Base-by-base conservation (phyloP, 2,113 vertebrate genomes). In the Microtus oregoni region DNA sequence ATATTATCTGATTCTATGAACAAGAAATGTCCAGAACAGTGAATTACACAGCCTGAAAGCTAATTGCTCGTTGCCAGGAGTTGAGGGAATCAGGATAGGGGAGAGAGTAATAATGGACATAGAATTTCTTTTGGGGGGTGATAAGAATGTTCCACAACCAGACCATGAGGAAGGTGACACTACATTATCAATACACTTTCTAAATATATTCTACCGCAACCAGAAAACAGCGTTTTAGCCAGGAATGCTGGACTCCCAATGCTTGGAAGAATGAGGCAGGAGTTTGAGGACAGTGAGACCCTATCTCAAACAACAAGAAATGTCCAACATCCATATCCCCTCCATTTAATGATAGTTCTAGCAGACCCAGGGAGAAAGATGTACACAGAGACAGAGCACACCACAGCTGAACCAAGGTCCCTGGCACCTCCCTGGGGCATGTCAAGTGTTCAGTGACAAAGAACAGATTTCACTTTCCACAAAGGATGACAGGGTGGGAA, bases 401-500 rank as follows among this genome's bases (percentile, higher is more conserved):
- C 68, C 7, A 87, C 47, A 61, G 58, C 28, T 4, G 5, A 55
- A 10, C 78, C 28, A 17, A 83, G 73, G 68, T 70, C 47, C 41
- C 28, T 0, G 7, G 78, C 32, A 65, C 47, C 67, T n/a, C 81
- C 50, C 4, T 7, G 9, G 11, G 76, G n/a, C n/a, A 86, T 50
- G 28, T 76, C 79, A 94, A 70, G 72, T 88, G 76, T 65, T 65
- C 86, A 58, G 70, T 91, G 91, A 79, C 81, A 63, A 55, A 89
- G 90, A 96, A 90, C 88, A 96, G 90, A 92, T 91, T 58, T 91
- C 13, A 75, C 79, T 52, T 76, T 86, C 70, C 94, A 94, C 89
- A 86, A 67, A 88, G n/a, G 47, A 82, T 83, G 91, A 88, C 87
- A 44, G 2, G 13, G 58, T 41, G 72, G 88, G 94, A 94, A 90